These are phyloP conservation scores for Elachura formosa DNA, from an alignment of 2,113 vertebrate genomes.

Conservation along the genomic window DNA sequence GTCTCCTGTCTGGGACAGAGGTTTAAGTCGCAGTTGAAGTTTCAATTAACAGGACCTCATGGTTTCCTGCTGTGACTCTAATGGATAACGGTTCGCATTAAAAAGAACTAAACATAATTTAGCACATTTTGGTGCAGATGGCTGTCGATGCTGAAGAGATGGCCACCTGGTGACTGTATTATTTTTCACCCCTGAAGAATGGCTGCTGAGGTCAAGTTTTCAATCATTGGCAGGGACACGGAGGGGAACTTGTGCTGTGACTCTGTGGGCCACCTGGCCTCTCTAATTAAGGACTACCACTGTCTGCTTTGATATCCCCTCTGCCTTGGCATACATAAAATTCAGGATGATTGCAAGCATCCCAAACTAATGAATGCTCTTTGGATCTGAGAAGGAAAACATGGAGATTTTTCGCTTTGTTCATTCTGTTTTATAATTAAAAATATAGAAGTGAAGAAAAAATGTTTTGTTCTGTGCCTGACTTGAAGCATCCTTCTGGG, in stretches of 20 bases:
- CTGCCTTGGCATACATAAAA: conserved; percentile 17
- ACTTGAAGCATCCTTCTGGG: not conserved
- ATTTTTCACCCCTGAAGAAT: conserved; percentile 55
- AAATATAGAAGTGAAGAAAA: not conserved
- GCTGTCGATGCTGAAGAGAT: conserved; percentile 48
- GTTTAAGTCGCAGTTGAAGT: conserved; percentile 38
- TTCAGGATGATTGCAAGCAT: not conserved
- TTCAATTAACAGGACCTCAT: conserved; percentile 49
- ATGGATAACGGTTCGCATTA: conserved; percentile 57
- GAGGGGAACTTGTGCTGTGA: conserved; percentile 28
- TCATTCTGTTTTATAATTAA: conserved; percentile 32
- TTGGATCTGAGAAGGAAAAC: not conserved
- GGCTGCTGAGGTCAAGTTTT: conserved; percentile 46
- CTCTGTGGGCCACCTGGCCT: conserved; percentile 61
- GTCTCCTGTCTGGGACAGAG: conserved; percentile 18
- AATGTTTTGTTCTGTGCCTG: not conserved
- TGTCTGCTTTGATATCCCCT: conserved; percentile 54
- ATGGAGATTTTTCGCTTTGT: not conserved
- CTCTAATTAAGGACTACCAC: conserved; percentile 57
- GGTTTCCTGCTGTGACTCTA: conserved; percentile 45
- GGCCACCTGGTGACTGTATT: conserved; percentile 59
- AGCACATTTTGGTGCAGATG: conserved; percentile 45
- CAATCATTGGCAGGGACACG: conserved; percentile 27
- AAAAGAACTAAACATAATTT: conserved; percentile 62
- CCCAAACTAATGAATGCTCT: not conserved